Conservation (phyloP, 2,113 vertebrate genomes). For the Apteryx mantelli region DNA sequence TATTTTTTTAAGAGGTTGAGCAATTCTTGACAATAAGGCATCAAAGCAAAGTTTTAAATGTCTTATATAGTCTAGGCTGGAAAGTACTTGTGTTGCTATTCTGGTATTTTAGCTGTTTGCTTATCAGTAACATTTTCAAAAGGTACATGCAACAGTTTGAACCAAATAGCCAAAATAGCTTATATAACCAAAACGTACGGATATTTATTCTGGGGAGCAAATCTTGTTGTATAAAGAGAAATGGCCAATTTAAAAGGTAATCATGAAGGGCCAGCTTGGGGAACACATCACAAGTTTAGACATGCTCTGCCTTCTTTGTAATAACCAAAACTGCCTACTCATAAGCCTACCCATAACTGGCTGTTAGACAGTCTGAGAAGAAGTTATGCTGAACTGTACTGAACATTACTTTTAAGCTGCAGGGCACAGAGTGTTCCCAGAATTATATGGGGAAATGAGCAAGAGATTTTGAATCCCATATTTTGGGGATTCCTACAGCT, state of each 20-base stretch:
- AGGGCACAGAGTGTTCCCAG: background rate
- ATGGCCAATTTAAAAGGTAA: background rate
- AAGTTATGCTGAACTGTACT: background rate
- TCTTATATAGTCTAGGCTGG: background rate
- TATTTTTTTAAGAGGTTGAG: background rate
- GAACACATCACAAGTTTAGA: background rate
- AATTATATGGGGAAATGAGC: background rate
- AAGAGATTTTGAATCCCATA: background rate
- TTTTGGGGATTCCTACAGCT: background rate
- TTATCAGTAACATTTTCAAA: background rate
- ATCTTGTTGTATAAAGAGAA: background rate
- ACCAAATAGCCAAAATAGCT: background rate
- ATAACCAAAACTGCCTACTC: background rate
- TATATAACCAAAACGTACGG: background rate
- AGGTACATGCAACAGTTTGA: background rate
- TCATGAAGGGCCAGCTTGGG: background rate
- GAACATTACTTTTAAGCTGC: background rate
- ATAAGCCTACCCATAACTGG: background rate
- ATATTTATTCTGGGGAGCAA: background rate
- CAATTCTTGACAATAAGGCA: background rate
- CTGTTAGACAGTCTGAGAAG: background rate
- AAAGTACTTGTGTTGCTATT: background rate
- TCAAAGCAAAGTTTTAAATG: background rate
- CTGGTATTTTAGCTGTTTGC: background rate
- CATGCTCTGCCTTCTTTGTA: background rate